Conservation (phyloP, 2,113 vertebrate genomes). For the Aspiorhynchus laticeps region DNA sequence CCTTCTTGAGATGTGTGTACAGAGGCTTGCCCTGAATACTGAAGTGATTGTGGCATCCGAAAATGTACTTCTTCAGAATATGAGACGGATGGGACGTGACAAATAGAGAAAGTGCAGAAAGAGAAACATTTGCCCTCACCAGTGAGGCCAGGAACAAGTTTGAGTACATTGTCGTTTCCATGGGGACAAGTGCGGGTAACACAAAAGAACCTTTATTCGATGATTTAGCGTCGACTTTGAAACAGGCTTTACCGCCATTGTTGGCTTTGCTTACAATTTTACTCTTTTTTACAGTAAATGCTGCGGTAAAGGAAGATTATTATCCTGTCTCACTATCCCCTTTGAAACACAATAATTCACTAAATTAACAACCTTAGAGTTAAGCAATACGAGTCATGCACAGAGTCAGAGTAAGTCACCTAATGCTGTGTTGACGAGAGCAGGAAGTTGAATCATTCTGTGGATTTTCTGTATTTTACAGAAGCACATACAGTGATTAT, state of each 20-base stretch:
- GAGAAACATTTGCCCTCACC: neutral
- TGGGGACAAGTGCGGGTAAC: conserved; percentile 49
- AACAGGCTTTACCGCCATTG: conserved; percentile 66
- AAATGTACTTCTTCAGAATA: neutral
- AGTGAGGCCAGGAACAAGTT: conserved; percentile 6
- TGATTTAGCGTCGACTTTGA: conserved; percentile 64
- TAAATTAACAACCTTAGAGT: neutral
- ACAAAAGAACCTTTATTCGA: conserved; percentile 71
- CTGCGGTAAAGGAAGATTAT: conserved; percentile 58
- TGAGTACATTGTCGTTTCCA: conserved; percentile 47
- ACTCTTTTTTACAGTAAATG: conserved; percentile 65
- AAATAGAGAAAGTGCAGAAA: conserved; percentile 30
- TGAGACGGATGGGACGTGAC: neutral
- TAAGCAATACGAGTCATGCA: conserved; percentile 1
- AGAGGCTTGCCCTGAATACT: neutral
- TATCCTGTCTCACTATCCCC: conserved; percentile 7
- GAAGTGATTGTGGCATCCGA: neutral
- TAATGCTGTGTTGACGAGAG: conserved; percentile 2
- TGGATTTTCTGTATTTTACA: conserved; percentile 23
- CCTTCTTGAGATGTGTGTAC: neutral
- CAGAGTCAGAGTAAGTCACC: conserved; percentile 3
- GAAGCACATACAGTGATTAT: conserved; percentile 27
- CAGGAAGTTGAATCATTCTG: conserved; percentile 35
- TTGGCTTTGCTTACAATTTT: conserved; percentile 61
- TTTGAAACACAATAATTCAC: conserved; percentile 10